Base-by-base conservation (phyloP, 2,888 invertebrate genomes). In the Noctua pronuba region DNA sequence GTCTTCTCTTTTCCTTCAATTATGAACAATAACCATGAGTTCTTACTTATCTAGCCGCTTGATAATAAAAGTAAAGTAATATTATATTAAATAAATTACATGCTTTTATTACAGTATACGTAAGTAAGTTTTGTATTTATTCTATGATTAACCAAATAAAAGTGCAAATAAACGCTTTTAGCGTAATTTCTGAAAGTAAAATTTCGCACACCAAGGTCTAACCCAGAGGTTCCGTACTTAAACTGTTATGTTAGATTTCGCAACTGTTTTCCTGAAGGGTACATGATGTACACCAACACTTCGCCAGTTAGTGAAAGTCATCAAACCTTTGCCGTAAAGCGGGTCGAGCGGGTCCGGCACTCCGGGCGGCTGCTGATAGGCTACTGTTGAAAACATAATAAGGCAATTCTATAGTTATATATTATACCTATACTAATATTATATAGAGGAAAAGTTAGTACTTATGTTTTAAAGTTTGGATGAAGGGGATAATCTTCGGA, bases 21-120 rank as follows among this genome's bases (percentile, higher is more conserved):
- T 38, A 16, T 31, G 44, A 16, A 71, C 46, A 46, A 55, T 69
- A 55, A 72, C 66, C 79, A 79, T 79, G 49, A 67, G 6, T 44
- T n/a, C 18, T n/a, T 52, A 44, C 18, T 46, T 72, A 66, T 66
- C 65, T 66, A 35, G 0, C 6, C 10, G 35, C 38, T 16, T 28
- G 28, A 28, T 35, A 24, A 66, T 38, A 41, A 65, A 71, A 49
- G 21, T 2, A 28, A 64, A 31, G 10, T 24, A 64, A 55, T 55
- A 65, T 4, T 46, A 38, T 38, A 52, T 49, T 49, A 41, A 49
- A 79, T 58, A 21, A 65, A 5, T 18, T 41, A 55, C n/a, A 5
- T n/a, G n/a, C 6, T 58, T 78, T 65, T 78, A 65, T 78, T 16
- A 24, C 35, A 24, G 11, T 66, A 7, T 38, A n/a, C n/a, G n/a